These are phyloP conservation scores for Rousettus leschenaultii DNA, from an alignment of 2,113 vertebrate species.

Conservation along the genomic window DNA sequence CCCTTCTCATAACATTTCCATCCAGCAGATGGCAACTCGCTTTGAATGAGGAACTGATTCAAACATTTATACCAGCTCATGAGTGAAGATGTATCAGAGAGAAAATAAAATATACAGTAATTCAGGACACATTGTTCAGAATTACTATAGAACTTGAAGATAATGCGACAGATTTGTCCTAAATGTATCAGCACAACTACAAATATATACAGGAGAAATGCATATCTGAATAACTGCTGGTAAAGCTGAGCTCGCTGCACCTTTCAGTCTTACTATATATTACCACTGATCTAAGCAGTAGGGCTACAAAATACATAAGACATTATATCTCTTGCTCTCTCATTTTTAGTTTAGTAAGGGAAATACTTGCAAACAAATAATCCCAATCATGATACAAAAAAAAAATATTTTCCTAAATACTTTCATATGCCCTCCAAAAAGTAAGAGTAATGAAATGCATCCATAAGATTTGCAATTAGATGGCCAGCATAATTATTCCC, in stretches of 20 bases:
- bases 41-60: background rate
- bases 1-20: background rate
- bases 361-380: background rate
- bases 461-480: background rate
- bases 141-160: background rate
- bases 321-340: background rate
- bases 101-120: background rate
- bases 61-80: background rate
- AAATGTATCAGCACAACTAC: background rate
- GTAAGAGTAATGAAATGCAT: background rate
- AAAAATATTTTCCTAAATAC: background rate
- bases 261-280: background rate
- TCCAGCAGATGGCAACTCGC: background rate
- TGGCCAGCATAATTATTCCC: background rate
- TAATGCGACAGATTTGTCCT: background rate
- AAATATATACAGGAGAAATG: background rate
- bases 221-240: background rate
- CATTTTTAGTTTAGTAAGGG: background rate
- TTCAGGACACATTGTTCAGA: background rate
- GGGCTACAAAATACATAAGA: background rate
- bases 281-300: background rate
- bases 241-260: background rate
- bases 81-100: background rate
- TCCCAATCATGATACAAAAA: background rate
- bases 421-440: background rate